Percentiles rank a stretch among this genome's conserved stretches.
Evolutionary conservation across 1,140 invertebrate species (phyloP).

Genomic region (Eulimnadia texana): DNA sequence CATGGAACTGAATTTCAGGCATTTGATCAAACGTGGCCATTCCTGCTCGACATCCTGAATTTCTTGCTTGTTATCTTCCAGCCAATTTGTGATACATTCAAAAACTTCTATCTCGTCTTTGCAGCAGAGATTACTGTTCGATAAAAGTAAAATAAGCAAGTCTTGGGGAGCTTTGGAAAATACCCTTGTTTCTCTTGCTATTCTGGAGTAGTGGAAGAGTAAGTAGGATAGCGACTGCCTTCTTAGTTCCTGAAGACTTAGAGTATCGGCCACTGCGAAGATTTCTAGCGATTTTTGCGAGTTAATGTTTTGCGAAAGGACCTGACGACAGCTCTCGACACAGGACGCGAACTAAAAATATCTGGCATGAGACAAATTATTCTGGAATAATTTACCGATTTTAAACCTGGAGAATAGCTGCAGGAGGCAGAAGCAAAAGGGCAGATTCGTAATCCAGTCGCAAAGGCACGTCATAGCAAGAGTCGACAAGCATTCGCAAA

Average conservation of each 20-base stretch:
- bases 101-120: slow-evolving; percentile 31
- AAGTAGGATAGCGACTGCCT: slow-evolving; percentile 18
- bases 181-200: slow-evolving; percentile 28
- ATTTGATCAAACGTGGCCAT: slow-evolving; percentile 23
- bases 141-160: background rate
- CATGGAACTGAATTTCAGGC: slow-evolving; percentile 24
- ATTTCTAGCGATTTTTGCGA: slow-evolving; percentile 33
- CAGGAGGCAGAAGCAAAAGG: slow-evolving; percentile 31
- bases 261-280: slow-evolving; percentile 28
- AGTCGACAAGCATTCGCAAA: slow-evolving; percentile 31
- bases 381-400: too few relatives aligned
- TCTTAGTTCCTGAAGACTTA: slow-evolving; percentile 21
- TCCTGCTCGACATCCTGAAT: slow-evolving; percentile 22
- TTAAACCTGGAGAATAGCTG: slow-evolving; percentile 26
- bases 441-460: slow-evolving; percentile 31
- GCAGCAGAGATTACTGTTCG: slow-evolving; percentile 7
- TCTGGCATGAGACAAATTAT: slow-evolving; percentile 26
- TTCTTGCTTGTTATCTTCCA: slow-evolving; percentile 28
- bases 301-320: slow-evolving; percentile 25
- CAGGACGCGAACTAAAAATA: slow-evolving; percentile 29
- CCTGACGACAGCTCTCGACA: slow-evolving; percentile 28
- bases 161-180: slow-evolving; percentile 25
- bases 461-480: slow-evolving; percentile 29
- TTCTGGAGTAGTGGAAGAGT: slow-evolving; percentile 23
- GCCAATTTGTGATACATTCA: slow-evolving; percentile 30